Evolutionary conservation across 2,888 invertebrate genomes (phyloP).

Genomic region (Papilio demoleus): DNA sequence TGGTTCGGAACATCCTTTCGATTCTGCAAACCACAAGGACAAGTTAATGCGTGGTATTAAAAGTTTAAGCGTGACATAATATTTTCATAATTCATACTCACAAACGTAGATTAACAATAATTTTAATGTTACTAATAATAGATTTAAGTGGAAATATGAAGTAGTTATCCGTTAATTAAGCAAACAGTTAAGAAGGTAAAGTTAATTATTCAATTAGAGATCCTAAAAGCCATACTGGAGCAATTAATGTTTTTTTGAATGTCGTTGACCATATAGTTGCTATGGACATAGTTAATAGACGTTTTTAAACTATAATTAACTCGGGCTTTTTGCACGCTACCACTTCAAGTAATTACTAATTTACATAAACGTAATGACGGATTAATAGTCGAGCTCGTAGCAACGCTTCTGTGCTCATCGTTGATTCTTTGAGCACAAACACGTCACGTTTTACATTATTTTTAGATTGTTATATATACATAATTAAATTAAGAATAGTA

Average conservation of each 20-base stretch:
- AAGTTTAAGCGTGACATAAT: neutral
- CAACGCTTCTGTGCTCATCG: too few relatives aligned
- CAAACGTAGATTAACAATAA: conserved; percentile 1
- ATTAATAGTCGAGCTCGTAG: conserved; percentile 9
- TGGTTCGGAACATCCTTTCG: neutral
- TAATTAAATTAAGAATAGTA: too few relatives aligned
- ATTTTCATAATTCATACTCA: conserved; percentile 1
- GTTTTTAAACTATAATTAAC: conserved; percentile 26
- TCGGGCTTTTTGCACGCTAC: conserved; percentile 19
- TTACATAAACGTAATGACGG: conserved; percentile 36
- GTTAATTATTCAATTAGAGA: conserved; percentile 27
- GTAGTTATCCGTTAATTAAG: conserved; percentile 27
- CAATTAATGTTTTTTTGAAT: conserved; percentile 19
- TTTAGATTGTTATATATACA: too few relatives aligned
- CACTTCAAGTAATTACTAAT: conserved; percentile 16
- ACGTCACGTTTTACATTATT: too few relatives aligned
- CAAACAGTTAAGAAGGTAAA: conserved; percentile 27
- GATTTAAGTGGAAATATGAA: neutral
- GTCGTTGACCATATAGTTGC: conserved; percentile 28
- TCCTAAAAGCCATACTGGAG: conserved; percentile 1
- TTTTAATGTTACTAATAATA: neutral
- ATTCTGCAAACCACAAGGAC: neutral
- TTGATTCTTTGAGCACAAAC: too few relatives aligned
- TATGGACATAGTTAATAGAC: conserved; percentile 9
- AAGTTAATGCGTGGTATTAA: neutral